Percentiles rank a stretch among this genome's conserved stretches.
These are phyloP conservation scores for Gorsachius magnificus DNA, from an alignment of 2,797 vertebrate genomes.

Conservation along the genomic window DNA sequence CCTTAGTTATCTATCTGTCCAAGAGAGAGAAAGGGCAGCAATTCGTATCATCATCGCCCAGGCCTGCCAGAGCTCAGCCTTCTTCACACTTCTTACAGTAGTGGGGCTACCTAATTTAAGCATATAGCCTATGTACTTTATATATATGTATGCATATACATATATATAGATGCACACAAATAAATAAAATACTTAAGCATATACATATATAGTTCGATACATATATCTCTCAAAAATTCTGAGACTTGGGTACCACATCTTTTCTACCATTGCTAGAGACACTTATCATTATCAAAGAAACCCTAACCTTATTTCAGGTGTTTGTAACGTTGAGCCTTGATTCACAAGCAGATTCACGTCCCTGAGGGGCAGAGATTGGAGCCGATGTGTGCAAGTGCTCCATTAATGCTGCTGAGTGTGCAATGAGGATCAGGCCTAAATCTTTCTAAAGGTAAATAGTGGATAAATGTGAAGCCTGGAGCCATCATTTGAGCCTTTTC, in stretches of 20 bases:
- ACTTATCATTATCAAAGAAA: not conserved
- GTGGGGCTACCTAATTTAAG: not conserved
- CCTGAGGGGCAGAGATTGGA: not conserved
- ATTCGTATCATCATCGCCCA: not conserved
- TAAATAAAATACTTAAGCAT: not conserved
- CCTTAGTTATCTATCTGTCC: not conserved
- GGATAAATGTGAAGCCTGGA: not conserved
- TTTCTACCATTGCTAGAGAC: not conserved
- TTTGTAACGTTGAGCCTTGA: not conserved
- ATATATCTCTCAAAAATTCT: not conserved
- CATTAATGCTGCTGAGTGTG: fast-evolving
- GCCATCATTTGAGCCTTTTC: not conserved
- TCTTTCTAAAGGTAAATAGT: not conserved
- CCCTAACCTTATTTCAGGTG: not conserved
- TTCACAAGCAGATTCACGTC: not conserved
- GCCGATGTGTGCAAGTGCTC: fast-evolving
- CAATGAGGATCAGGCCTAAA: not conserved
- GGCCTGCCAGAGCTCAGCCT: not conserved
- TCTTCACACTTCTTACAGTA: not conserved
- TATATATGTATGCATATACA: not conserved
- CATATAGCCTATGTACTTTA: not conserved
- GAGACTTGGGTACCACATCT: not conserved
- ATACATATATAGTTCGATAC: no score
- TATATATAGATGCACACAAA: not conserved
- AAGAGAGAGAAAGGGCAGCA: not conserved